Conservation (phyloP, 2,797 vertebrate species). For the Crenichthys baileyi region DNA sequence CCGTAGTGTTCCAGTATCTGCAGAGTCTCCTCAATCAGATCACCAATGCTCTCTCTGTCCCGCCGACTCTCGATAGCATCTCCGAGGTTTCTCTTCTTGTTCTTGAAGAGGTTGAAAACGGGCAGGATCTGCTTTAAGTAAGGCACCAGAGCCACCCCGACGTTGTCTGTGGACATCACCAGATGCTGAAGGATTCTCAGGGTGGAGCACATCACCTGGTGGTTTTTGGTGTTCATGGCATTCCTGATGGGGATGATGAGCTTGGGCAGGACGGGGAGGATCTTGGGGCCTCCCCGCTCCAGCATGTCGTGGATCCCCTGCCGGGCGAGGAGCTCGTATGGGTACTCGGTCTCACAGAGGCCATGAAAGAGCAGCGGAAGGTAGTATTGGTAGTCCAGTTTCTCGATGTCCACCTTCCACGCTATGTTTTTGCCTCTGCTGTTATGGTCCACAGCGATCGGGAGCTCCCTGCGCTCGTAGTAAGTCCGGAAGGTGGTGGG, state of each 20-base stretch:
- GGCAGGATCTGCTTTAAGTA: conserved; percentile 95
- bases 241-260: conserved; percentile 95
- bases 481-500: conserved; percentile 7
- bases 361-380: conserved; percentile 93
- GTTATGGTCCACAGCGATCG: background rate
- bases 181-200: conserved; percentile 94
- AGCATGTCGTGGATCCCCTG: conserved; percentile 92
- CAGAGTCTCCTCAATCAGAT: conserved; percentile 4
- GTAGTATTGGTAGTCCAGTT: conserved; percentile 78
- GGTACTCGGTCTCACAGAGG: conserved; percentile 71
- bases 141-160: conserved; percentile 85
- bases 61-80: conserved; percentile 1
- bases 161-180: conserved; percentile 88
- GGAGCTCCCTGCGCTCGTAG: background rate
- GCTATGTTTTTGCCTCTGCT: background rate
- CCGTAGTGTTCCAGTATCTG: background rate
- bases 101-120: conserved; percentile 94
- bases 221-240: conserved; percentile 93
- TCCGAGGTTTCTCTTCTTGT: conserved; percentile 85
- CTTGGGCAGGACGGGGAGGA: conserved; percentile 87
- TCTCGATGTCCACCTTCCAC: conserved; percentile 6
- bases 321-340: conserved; percentile 92
- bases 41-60: background rate
- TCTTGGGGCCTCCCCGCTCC: conserved; percentile 80
- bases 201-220: conserved; percentile 89